Conservation (phyloP, 2,888 invertebrate genomes). For the Dascillus cervinus region DNA sequence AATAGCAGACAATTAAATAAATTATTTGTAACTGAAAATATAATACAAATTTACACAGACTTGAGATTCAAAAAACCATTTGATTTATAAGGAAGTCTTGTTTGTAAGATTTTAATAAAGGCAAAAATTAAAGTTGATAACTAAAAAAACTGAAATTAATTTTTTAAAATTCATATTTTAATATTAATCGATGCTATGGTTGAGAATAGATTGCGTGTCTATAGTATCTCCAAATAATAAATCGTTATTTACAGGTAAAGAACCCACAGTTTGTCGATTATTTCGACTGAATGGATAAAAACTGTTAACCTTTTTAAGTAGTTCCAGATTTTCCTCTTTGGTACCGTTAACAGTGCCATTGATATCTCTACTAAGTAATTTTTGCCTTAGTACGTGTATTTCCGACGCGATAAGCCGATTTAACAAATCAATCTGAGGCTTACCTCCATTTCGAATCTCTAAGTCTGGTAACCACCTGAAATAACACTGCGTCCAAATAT, state of each 20-base stretch:
- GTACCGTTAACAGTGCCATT: slow-evolving; percentile 19
- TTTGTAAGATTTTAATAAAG: no score
- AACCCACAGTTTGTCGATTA: slow-evolving; percentile 37
- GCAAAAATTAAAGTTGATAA: no score
- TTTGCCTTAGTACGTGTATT: slow-evolving; percentile 41
- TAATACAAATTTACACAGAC: no score
- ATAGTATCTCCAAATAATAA: slow-evolving; percentile 55
- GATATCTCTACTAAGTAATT: slow-evolving; percentile 20
- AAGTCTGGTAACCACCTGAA: slow-evolving; percentile 81
- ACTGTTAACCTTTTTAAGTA: slow-evolving; percentile 39
- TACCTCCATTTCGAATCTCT: slow-evolving; percentile 66
- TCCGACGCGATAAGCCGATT: slow-evolving; percentile 44
- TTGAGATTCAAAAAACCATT: no score
- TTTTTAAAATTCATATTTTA: background rate
- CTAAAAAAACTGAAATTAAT: background rate
- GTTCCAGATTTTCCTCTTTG: slow-evolving; percentile 34
- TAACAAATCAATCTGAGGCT: slow-evolving; percentile 50
- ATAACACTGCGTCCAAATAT: slow-evolving; percentile 84
- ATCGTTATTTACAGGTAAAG: slow-evolving; percentile 48
- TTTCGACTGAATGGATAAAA: slow-evolving; percentile 46
- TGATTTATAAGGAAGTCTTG: no score
- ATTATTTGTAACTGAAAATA: no score
- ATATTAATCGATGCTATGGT: slow-evolving; percentile 26
- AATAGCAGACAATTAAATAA: no score
- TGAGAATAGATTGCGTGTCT: slow-evolving; percentile 63